These are phyloP conservation scores for Pseudolaguvia tuberculata DNA, from an alignment of 2,113 vertebrate genomes.

Conservation along the genomic window DNA sequence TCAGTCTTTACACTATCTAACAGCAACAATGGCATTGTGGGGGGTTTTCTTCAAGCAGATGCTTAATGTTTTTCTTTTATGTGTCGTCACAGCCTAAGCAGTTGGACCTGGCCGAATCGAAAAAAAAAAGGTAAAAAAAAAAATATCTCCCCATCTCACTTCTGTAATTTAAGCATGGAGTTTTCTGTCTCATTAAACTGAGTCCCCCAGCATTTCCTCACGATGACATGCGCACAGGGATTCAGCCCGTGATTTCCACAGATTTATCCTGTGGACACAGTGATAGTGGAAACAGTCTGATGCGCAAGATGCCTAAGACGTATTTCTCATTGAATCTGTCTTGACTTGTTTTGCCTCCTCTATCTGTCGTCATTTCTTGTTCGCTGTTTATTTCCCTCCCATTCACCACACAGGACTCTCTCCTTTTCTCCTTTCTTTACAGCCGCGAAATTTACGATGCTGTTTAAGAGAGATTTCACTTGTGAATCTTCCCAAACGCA, in stretches of 20 bases:
- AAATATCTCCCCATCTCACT: slow-evolving; percentile 41
- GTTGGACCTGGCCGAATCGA: slow-evolving; percentile 47
- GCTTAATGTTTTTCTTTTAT: slow-evolving; percentile 1
- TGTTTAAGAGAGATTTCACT: neutral
- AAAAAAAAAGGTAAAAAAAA: slow-evolving; percentile 61
- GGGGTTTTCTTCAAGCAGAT: neutral
- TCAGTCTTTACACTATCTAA: slow-evolving; percentile 11
- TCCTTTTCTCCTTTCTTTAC: slow-evolving; percentile 5
- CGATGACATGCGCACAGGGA: neutral
- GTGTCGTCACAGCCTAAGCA: slow-evolving; percentile 56
- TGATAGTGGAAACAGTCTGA: neutral
- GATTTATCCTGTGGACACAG: neutral
- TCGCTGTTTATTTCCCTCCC: slow-evolving; percentile 50
- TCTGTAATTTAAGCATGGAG: slow-evolving; percentile 59
- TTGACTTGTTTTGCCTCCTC: slow-evolving; percentile 5
- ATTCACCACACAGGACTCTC: neutral
- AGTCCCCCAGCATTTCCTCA: neutral
- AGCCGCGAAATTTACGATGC: neutral
- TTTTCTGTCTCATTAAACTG: slow-evolving; percentile 56
- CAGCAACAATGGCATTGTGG: neutral
- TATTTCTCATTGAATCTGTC: neutral
- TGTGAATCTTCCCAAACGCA: neutral
- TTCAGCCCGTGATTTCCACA: neutral
- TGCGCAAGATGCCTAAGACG: slow-evolving; percentile 2
- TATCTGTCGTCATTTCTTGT: slow-evolving; percentile 28